Evolutionary conservation across 2,888 invertebrate genomes (phyloP).

Genomic region (Heliconius aoede): DNA sequence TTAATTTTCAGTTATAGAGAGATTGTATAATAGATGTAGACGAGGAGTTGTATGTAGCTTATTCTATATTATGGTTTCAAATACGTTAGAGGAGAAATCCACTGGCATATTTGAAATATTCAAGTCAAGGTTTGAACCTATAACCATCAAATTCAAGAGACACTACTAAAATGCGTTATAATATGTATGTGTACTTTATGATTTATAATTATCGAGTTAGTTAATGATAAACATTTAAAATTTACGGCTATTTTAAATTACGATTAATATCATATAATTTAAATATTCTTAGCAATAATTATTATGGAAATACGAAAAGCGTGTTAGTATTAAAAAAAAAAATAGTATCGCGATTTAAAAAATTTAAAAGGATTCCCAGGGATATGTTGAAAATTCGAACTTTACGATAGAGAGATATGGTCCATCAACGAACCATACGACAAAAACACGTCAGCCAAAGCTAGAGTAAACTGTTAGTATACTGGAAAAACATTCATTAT

Average conservation of each 20-base stretch:
- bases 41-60: not conserved
- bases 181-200: too few relatives aligned
- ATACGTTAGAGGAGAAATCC: too few relatives aligned
- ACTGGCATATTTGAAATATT: too few relatives aligned
- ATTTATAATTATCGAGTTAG: too few relatives aligned
- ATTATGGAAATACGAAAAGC: not conserved
- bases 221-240: too few relatives aligned
- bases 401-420: slow-evolving; percentile 1
- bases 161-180: too few relatives aligned
- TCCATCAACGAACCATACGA: not conserved
- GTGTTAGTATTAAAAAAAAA: not conserved
- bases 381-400: not conserved
- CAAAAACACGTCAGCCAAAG: slow-evolving; percentile 13
- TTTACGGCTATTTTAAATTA: too few relatives aligned
- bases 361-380: not conserved
- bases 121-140: too few relatives aligned
- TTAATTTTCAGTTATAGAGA: too few relatives aligned
- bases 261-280: not conserved
- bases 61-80: not conserved
- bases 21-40: not conserved
- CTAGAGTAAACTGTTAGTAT: not conserved
- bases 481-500: not conserved
- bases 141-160: too few relatives aligned
- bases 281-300: not conserved
- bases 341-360: not conserved